Conservation (phyloP, 1,140 invertebrate species). For the Drosophila auraria region DNA sequence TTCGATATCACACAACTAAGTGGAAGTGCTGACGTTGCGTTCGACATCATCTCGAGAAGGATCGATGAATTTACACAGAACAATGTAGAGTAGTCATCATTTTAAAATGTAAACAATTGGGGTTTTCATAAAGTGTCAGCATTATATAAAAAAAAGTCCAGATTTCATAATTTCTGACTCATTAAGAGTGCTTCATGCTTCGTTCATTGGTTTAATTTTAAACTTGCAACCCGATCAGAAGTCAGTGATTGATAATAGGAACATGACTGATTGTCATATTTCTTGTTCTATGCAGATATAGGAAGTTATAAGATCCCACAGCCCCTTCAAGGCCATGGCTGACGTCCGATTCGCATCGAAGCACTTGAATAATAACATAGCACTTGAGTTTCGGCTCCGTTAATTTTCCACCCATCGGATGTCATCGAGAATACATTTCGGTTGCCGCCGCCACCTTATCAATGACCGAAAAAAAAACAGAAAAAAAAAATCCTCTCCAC, state of each 20-base stretch:
- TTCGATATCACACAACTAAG: constrained; percentile 23
- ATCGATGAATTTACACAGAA: constrained; percentile 3
- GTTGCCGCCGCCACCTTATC: constrained; percentile 24
- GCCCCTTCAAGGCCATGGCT: constrained; percentile 37
- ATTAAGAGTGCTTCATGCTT: neutral
- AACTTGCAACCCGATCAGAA: neutral
- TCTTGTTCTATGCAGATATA: too few species aligned
- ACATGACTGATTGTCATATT: constrained; percentile 24
- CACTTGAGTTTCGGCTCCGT: constrained; percentile 44
- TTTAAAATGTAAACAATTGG: constrained; percentile 7
- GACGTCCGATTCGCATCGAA: constrained; percentile 29
- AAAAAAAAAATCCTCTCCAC: constrained; percentile 31
- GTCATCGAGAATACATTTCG: constrained; percentile 18
- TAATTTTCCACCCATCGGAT: constrained; percentile 45
- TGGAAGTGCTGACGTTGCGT: constrained; percentile 22
- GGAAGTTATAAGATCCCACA: constrained; percentile 9
- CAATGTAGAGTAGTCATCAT: neutral
- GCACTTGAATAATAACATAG: constrained; percentile 22
- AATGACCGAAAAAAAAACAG: neutral
- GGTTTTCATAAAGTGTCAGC: neutral
- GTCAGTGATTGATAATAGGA: constrained; percentile 15
- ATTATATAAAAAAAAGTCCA: too few species aligned
- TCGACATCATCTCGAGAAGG: constrained; percentile 9
- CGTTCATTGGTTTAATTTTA: neutral
- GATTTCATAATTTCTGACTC: neutral